Percentiles rank a stretch among this genome's conserved stretches.
Conservation (phyloP, 2,797 vertebrate species). For the Coregonus suidteri region DNA sequence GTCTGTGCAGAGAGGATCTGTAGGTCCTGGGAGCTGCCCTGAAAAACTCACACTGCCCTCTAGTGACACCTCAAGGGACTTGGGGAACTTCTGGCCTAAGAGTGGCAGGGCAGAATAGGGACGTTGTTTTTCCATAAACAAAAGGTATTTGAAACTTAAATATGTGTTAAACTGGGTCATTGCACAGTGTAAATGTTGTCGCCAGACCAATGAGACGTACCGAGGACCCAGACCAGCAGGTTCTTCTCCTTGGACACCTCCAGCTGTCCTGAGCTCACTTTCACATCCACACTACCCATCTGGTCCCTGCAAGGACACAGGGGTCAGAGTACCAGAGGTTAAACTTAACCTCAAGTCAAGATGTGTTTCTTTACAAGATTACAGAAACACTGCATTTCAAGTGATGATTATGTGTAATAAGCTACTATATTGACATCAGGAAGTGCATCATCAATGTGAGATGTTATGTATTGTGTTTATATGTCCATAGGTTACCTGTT, state of each 20-base stretch:
- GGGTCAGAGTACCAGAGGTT: background rate
- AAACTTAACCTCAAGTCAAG: background rate
- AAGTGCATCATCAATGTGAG: background rate
- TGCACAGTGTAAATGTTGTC: background rate
- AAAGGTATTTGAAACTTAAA: background rate
- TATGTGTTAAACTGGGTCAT: background rate
- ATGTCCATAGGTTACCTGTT: conserved; percentile 81
- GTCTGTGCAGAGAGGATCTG: conserved; percentile 85
- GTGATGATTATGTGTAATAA: background rate
- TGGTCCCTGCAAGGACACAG: conserved; percentile 75
- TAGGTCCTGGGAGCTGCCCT: conserved; percentile 72
- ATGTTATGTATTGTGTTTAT: background rate
- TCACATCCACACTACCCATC: conserved; percentile 83
- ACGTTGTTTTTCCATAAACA: background rate
- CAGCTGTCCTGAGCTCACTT: conserved; percentile 87
- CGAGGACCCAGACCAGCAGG: conserved; percentile 86
- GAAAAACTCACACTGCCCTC: conserved; percentile 84
- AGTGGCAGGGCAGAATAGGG: background rate
- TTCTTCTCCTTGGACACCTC: conserved; percentile 90
- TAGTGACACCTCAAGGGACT: conserved; percentile 87
- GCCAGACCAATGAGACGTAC: conserved; percentile 59
- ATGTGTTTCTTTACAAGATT: background rate
- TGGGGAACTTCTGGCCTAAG: conserved; percentile 94
- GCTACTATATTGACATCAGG: background rate
- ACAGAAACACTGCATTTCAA: background rate